These are phyloP conservation scores for Trachops cirrhosus DNA, from an alignment of 2,797 vertebrate species.

Conservation along the genomic window DNA sequence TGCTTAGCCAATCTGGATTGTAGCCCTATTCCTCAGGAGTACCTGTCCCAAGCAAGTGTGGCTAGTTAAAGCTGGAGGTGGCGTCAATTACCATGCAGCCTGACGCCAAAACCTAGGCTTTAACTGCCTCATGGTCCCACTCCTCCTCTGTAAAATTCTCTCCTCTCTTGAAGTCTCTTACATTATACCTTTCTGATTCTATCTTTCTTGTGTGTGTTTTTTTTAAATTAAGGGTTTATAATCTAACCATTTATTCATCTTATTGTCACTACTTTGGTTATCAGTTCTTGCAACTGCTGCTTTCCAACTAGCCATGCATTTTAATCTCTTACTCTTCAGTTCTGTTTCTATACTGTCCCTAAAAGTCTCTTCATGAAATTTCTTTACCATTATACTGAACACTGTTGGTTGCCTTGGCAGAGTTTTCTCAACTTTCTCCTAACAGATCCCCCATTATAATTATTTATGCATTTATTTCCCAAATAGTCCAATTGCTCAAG, in stretches of 20 bases:
- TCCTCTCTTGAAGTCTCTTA: background rate
- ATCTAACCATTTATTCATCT: background rate
- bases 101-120: background rate
- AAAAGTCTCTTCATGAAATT: background rate
- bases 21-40: background rate
- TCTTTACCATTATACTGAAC: background rate
- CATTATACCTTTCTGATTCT: background rate
- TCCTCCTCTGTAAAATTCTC: background rate
- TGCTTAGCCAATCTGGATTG: background rate
- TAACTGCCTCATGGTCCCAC: background rate
- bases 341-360: background rate
- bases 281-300: background rate
- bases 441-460: background rate
- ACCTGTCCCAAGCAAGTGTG: background rate
- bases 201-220: background rate
- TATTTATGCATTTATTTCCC: background rate
- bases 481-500: background rate
- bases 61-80: background rate
- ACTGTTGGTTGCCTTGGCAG: background rate
- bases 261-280: background rate
- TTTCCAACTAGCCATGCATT: background rate
- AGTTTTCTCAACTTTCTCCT: background rate
- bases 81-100: background rate
- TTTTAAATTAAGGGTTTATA: background rate
- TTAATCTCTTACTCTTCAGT: background rate